Evolutionary conservation across 2,797 vertebrate species (phyloP), one percentile per base, ranked within the genome.

Genomic region (Pagetopsis macropterus): DNA sequence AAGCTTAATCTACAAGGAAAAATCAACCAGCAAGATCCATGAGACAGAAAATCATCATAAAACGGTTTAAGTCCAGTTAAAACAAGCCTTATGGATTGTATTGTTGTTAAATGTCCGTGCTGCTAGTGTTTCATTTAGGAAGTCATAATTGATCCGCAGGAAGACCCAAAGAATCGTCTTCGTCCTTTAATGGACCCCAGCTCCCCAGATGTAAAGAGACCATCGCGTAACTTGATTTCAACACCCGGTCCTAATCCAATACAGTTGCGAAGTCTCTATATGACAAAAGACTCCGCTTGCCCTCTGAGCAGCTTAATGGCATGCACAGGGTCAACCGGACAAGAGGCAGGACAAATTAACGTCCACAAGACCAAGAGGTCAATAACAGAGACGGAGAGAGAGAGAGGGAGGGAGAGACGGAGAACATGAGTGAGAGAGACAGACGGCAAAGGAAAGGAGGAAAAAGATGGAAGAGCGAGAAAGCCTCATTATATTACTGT

Each of bases 161-260:
- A 94, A 94, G 93, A 93, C 91, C 90, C 88, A 94, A 94, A 94
- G 93, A 94, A 93, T 88, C 54, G 91, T 92, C 90, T 88, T 91
- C 84, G 88, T 89, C 91, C 90, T 94, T 93, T 94, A 94, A 94
- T 94, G 93, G 91, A 93, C 77, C 90, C 88, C 83, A 91, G 92
- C 87, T 93, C 90, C 93, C 92, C 93, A 95, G 94, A 95, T 94
- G 94, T 95, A 94, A 95, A 94, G 92, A 90, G 90, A 93, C 83
- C 91, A 87, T 83, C 52, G 79, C 86, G 82, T 94, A 95, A 95
- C 94, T 91, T 93, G 93, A 95, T 95, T 95, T 94, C 91, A 90
- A 93, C 93, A 88, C 89, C 93, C 91, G 92, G 91, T 92, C 84
- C 91, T 95, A 95, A 95, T 95, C 91, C 92, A 95, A 95, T 95